Evolutionary conservation across 2,113 vertebrate genomes (phyloP), one percentile per base, ranked within the genome.

Genomic region (Eurystomus gularis): DNA sequence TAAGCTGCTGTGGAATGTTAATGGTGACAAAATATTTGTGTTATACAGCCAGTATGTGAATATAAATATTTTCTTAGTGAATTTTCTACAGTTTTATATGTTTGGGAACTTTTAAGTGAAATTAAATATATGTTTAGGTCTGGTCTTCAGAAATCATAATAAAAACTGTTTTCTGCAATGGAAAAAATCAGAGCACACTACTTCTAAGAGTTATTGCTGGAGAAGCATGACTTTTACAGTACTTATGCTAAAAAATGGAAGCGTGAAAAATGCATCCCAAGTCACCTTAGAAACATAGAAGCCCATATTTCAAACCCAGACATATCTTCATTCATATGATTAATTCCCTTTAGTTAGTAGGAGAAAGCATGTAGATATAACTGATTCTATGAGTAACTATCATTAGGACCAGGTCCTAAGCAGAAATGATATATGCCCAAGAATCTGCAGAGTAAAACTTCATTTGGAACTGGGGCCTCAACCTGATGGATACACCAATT

Each of bases 1-100:
- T 76, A 92, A 90, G 77, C 83, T 88, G 72, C 65, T 8, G 44
- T 65, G 88, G 90, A 94, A 96, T 84, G 69, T 78, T 95, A 96
- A 96, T 87, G 82, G 72, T 93, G 90, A 84, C 73, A 95, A 96
- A 96, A 96, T 96, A 94, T 92, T 96, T 94, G 57, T 91, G 44
- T 87, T 95, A 61, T 54, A 88, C 20, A 88, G 69, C 39, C 65
- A 69, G 77, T 84, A 92, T 89, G 61, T 39, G 49, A 88, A 87
- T 44, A 86, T 69, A 96, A 96, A 96, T 94, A 95, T 97, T 95
- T 96, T 90, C 61, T 64, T 86, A 84, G 57, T 78, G 52, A 81
- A 33, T 86, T 94, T 97, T 93, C 48, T 93, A 66, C 70, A 88
- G 80, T 79, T 95, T 96, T 92, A 95, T 69, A 44, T 76, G 46